A percentile compares a stretch with the other conserved stretches of the same genome.
Evolutionary conservation across 2,797 vertebrate genomes (phyloP).

Genomic region (Salmo trutta): DNA sequence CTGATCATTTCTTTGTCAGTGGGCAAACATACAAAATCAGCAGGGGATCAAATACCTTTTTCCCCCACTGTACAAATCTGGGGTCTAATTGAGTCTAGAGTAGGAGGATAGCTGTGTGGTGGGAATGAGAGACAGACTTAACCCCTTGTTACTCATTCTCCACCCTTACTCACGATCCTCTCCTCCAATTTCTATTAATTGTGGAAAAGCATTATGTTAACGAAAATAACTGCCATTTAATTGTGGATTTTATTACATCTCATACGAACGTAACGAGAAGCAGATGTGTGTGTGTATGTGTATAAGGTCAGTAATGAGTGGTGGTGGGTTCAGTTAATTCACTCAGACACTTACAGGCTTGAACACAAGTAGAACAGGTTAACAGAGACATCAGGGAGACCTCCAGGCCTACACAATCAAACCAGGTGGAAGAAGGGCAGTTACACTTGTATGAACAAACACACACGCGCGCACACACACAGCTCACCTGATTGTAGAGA

Average conservation of each 20-base stretch:
- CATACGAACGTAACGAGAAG: not conserved
- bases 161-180: not conserved
- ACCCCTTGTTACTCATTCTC: not conserved
- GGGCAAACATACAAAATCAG: no score
- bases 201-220: not conserved
- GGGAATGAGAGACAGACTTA: not conserved
- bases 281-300: not conserved
- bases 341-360: not conserved
- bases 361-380: not conserved
- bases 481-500: constrained; percentile 95
- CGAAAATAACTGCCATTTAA: not conserved
- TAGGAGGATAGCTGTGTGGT: not conserved
- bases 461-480: constrained; percentile 20
- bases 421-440: not conserved
- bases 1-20: no score
- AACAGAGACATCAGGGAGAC: not conserved
- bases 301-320: not conserved
- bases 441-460: constrained; percentile 3
- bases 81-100: not conserved
- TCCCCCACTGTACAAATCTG: not conserved
- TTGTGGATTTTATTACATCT: not conserved
- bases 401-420: not conserved
- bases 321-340: not conserved
- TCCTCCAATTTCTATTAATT: not conserved
- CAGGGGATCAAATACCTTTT: no score